Evolutionary conservation across 2,888 invertebrate genomes (phyloP).

Genomic region (Tanytarsus gracilentus): DNA sequence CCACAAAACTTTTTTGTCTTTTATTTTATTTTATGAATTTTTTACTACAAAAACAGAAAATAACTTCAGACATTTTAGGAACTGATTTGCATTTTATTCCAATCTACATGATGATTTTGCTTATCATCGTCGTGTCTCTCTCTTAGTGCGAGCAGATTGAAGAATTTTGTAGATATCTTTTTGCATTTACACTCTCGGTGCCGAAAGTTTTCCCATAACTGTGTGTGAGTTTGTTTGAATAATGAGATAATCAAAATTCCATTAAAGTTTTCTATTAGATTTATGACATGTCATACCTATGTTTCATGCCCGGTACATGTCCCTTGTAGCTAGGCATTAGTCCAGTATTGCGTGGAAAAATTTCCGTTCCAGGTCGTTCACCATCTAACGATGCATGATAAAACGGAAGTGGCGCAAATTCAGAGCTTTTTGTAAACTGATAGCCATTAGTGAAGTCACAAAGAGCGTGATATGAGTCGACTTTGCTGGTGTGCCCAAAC

Average conservation of each 20-base stretch:
- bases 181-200: slow-evolving; percentile 62
- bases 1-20: no score
- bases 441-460: slow-evolving; percentile 69
- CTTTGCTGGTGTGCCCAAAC: slow-evolving; percentile 44
- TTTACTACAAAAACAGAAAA: no score
- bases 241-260: slow-evolving; percentile 32
- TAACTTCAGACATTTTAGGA: no score
- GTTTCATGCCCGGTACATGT: slow-evolving; percentile 64
- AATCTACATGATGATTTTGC: no score
- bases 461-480: slow-evolving; percentile 59
- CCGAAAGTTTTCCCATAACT: slow-evolving; percentile 70
- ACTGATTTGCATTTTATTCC: no score
- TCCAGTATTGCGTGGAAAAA: slow-evolving; percentile 65
- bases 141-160: slow-evolving; percentile 5
- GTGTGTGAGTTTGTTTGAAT: slow-evolving; percentile 20
- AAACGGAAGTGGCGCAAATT: slow-evolving; percentile 58
- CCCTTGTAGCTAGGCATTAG: slow-evolving; percentile 69
- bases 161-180: slow-evolving; percentile 56
- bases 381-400: slow-evolving; percentile 22
- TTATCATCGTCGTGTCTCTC: no score
- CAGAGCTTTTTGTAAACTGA: slow-evolving; percentile 58
- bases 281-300: slow-evolving; percentile 47
- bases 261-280: slow-evolving; percentile 12
- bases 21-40: no score
- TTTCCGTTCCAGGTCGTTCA: slow-evolving; percentile 39